phyloP scores from a whole-genome alignment of 2,797 vertebrate genomes.

The Etheostoma nigrum region DNA sequence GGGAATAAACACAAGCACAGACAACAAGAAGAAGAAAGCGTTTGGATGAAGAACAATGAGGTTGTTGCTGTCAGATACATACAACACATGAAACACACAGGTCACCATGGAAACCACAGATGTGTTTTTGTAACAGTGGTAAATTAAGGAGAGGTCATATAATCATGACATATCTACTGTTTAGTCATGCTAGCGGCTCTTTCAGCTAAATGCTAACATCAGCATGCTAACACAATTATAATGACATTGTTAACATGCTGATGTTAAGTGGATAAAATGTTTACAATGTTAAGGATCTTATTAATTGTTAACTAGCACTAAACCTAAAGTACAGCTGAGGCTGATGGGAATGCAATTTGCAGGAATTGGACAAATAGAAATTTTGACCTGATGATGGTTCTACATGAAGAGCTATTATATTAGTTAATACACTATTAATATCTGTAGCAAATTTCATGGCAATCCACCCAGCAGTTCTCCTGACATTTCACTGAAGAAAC shows the following conservation, averaged over 20 bases:
- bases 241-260: not conserved
- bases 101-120: constrained; percentile 30
- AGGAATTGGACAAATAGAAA: not conserved
- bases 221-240: not conserved
- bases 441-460: not conserved
- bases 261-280: not conserved
- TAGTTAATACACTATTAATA: not conserved
- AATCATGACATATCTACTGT: not conserved
- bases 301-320: not conserved
- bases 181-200: not conserved
- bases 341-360: not conserved
- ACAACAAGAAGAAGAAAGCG: not conserved
- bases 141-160: constrained; percentile 15
- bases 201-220: not conserved
- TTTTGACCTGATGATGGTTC: not conserved
- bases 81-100: not conserved
- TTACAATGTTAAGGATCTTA: not conserved
- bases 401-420: no score
- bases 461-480: not conserved
- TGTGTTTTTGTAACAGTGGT: constrained; percentile 17
- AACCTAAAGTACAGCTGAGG: not conserved
- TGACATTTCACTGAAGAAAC: not conserved
- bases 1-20: not conserved
- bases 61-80: constrained; percentile 8
- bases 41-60: constrained; percentile 1